These are phyloP conservation scores for Dendropsophus ebraccatus DNA, from an alignment of 2,113 vertebrate species.

Conservation along the genomic window DNA sequence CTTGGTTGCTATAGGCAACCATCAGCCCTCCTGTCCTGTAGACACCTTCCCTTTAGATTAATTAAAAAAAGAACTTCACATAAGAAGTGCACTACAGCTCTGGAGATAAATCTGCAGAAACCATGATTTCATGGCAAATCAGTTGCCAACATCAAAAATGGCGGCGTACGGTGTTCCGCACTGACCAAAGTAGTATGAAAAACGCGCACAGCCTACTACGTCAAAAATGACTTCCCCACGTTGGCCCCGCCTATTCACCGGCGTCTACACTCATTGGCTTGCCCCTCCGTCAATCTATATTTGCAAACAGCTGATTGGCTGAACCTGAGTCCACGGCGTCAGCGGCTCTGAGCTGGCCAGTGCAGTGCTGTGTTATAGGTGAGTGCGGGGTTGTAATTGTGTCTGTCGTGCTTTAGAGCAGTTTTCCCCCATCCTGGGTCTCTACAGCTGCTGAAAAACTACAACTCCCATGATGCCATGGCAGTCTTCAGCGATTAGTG, in stretches of 20 bases:
- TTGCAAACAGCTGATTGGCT: background rate
- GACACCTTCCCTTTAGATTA: too few relatives aligned
- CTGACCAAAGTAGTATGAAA: background rate
- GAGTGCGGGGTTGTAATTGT: background rate
- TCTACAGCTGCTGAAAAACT: too few relatives aligned
- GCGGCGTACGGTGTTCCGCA: background rate
- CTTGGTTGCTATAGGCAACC: too few relatives aligned
- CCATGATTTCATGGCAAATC: too few relatives aligned
- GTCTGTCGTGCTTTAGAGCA: too few relatives aligned
- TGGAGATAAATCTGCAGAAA: background rate
- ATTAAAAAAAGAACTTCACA: too few relatives aligned
- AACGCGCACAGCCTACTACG: background rate
- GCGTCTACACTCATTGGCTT: background rate
- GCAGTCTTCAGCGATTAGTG: too few relatives aligned
- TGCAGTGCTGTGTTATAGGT: background rate
- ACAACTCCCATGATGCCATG: too few relatives aligned
- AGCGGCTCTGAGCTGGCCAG: background rate
- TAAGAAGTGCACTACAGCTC: too few relatives aligned
- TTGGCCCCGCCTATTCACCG: background rate
- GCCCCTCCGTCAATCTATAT: background rate
- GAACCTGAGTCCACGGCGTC: background rate
- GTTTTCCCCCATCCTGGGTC: too few relatives aligned
- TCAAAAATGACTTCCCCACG: too few relatives aligned
- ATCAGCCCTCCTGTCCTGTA: too few relatives aligned
- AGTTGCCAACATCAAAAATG: constrained; percentile 18